phyloP scores from a whole-genome alignment of 2,888 invertebrate genomes.

The Cybosia mesomella region DNA sequence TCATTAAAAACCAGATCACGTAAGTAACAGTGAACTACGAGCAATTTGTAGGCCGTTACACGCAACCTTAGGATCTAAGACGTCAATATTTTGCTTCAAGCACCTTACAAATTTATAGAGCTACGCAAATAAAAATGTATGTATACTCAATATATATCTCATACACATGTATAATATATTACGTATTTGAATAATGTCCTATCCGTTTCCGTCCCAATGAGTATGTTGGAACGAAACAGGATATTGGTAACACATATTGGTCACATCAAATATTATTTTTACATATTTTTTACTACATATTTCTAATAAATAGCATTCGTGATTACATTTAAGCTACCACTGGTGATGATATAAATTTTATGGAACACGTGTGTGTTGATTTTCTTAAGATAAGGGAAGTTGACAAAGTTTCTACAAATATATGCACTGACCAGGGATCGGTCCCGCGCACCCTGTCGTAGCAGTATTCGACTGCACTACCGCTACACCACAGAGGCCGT shows the following conservation, averaged over 20 bases:
- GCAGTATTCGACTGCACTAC: no score
- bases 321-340: conserved; percentile 8
- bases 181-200: conserved; percentile 39
- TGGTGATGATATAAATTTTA: background rate
- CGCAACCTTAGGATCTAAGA: conserved; percentile 57
- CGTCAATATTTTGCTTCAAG: conserved; percentile 66
- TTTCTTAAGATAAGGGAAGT: background rate
- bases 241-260: conserved; percentile 41
- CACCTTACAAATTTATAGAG: conserved; percentile 46
- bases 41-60: conserved; percentile 73
- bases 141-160: background rate
- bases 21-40: conserved; percentile 68
- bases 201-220: conserved; percentile 37
- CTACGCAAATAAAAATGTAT: background rate
- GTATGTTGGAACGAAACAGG: conserved; percentile 29
- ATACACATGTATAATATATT: background rate
- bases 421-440: no score
- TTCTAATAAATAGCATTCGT: conserved; percentile 7
- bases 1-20: conserved; percentile 66
- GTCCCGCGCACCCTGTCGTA: no score
- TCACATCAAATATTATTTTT: conserved; percentile 15
- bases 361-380: background rate
- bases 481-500: no score
- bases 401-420: background rate
- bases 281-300: conserved; percentile 7